Evolutionary conservation across 2,113 vertebrate species (phyloP).

Genomic region (Ochotona curzoniae): DNA sequence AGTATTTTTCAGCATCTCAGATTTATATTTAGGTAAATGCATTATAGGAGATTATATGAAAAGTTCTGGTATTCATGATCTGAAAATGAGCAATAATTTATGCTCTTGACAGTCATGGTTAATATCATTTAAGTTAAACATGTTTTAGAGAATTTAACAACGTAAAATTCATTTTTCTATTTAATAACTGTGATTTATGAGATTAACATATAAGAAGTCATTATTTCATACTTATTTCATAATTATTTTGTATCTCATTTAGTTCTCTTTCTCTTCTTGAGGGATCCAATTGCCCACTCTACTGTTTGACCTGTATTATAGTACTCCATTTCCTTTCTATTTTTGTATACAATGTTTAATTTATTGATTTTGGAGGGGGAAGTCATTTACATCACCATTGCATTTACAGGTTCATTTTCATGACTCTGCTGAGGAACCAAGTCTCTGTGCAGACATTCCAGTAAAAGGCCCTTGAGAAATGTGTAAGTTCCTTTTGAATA

Average conservation of each 20-base stretch:
- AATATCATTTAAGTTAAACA: not conserved
- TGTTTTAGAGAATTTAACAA: not conserved
- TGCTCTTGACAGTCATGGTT: not conserved
- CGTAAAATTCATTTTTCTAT: slow-evolving; percentile 9
- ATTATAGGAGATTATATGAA: not conserved
- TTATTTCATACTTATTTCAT: not conserved
- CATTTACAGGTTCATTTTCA: slow-evolving; percentile 80
- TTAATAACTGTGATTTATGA: not conserved
- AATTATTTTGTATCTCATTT: slow-evolving; percentile 10
- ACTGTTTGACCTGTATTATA: not conserved
- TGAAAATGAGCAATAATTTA: too few relatives aligned
- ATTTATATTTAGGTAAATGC: slow-evolving; percentile 29
- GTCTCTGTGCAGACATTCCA: slow-evolving; percentile 78
- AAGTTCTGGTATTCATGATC: not conserved
- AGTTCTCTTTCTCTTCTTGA: not conserved
- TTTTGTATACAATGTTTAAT: slow-evolving; percentile 81
- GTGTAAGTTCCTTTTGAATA: slow-evolving; percentile 91
- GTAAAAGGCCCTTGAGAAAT: slow-evolving; percentile 87
- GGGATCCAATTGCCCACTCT: not conserved
- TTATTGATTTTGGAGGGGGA: slow-evolving; percentile 59
- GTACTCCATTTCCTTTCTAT: too few relatives aligned
- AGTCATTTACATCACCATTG: not conserved
- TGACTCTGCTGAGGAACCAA: slow-evolving; percentile 71
- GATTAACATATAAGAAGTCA: not conserved
- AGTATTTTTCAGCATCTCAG: not conserved